Evolutionary conservation across 2,113 vertebrate genomes (phyloP).

Genomic region (Ammospiza nelsoni): DNA sequence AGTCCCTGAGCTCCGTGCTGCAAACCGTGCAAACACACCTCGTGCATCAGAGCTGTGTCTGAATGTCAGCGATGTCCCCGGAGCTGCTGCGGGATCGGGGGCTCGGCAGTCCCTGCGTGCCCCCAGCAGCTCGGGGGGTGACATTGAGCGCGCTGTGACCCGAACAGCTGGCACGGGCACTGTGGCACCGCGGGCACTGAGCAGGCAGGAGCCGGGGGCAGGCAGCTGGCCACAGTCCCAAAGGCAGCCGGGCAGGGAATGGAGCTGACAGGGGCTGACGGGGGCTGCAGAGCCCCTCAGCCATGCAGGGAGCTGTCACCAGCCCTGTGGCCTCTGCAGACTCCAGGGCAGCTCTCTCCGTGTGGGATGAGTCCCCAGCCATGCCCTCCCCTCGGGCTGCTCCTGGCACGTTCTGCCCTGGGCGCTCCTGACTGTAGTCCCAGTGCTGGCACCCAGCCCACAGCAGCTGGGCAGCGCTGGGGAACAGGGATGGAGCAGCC

Average conservation of each 20-base stretch:
- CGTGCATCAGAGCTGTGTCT: background rate
- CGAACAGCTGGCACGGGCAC: background rate
- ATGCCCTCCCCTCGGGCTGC: background rate
- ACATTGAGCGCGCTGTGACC: background rate
- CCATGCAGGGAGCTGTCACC: background rate
- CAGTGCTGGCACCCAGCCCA: background rate
- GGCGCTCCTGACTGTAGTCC: background rate
- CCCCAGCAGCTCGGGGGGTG: background rate
- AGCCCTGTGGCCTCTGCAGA: background rate
- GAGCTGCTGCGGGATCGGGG: background rate
- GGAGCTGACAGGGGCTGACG: background rate
- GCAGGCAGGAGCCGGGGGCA: background rate
- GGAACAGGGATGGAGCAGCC: background rate
- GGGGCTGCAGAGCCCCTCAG: background rate
- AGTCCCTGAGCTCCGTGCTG: background rate
- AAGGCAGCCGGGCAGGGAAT: background rate
- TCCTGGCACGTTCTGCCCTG: fast-evolving
- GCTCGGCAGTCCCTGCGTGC: background rate
- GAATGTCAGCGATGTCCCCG: background rate
- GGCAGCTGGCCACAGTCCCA: background rate
- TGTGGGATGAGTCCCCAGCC: background rate
- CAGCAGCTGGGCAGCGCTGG: background rate
- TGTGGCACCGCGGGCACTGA: background rate
- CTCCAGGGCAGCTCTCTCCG: background rate
- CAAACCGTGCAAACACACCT: background rate